Base-by-base conservation (phyloP, 1,140 invertebrate species). In the Brachionus sp. region DNA sequence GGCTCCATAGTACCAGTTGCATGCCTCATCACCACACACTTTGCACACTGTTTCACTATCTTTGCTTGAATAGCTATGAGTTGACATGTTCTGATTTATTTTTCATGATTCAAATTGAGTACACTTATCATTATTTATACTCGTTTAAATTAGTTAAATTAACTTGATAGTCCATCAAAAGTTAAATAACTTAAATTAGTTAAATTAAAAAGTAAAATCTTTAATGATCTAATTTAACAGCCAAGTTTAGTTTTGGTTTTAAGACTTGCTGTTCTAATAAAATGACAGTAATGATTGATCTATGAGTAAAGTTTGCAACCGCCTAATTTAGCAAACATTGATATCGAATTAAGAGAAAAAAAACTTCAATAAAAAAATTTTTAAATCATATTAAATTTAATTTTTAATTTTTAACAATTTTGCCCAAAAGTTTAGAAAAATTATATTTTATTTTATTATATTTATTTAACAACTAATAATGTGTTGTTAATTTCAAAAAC, bases 11-110 rank as follows among this genome's bases (percentile, higher is more conserved):
- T 57, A 57, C 77, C 46, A 78, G 19, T 62, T 53, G 7, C 53
- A 57, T 16, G 25, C 25, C 7, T 53, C 77, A 39, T 78, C 77
- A 12, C 77, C 77, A 78, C 77, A 78, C n/a, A 78, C 77, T 10
- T 37, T 16, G 35, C 77, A 78, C 19, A 46, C 39, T 13, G 39
- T 10, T n/a, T 70, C 35, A 39, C 6, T 3, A 0, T 70, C 66
- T 39, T 42, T 19, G 2, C 7, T 10, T 1, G 37, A 37, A 16
- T 70, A 19, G 66, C 5, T 44, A 19, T 57, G 50, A 57, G 50
- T 7, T 25, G 50, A 57, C 66, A 70, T 37, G 29, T 37, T 23
- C 16, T 16, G 29, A 37, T 35, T 4, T 6, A 1, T 57, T 42
- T 70, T 37, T 37, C 0, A 19, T 70, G 5, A 39, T 19, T 39